Evolutionary conservation across 2,888 invertebrate genomes (phyloP).

Genomic region (Drosophila neonasuta): DNA sequence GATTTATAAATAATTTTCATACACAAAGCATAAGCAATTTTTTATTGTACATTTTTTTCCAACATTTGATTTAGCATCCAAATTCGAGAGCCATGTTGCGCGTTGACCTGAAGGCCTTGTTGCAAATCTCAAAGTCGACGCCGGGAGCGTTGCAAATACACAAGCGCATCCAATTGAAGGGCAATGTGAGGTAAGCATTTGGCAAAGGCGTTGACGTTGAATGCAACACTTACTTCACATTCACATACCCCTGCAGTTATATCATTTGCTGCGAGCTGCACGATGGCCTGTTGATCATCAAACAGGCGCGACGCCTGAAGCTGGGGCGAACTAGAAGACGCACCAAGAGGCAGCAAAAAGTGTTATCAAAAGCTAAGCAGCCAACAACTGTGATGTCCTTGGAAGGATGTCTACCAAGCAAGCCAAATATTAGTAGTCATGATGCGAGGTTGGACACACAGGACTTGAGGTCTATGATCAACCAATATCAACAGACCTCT

Average conservation of each 20-base stretch:
- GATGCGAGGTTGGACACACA: slow-evolving; percentile 35
- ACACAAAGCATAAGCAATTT: slow-evolving; percentile 2
- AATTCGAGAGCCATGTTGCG: slow-evolving; percentile 46
- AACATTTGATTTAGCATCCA: slow-evolving; percentile 1
- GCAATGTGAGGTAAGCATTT: slow-evolving; percentile 43
- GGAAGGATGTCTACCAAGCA: background rate
- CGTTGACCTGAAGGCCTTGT: slow-evolving; percentile 43
- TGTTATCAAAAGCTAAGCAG: background rate
- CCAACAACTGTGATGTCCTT: background rate
- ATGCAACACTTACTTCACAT: background rate
- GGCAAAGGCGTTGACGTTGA: background rate
- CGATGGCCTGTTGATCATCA: slow-evolving; percentile 30
- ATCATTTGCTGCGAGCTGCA: slow-evolving; percentile 41
- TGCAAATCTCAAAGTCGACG: slow-evolving; percentile 27
- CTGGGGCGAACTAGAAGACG: background rate
- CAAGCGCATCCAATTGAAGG: slow-evolving; percentile 34
- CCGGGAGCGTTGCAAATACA: slow-evolving; percentile 5
- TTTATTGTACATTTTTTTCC: no score
- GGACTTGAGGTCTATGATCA: slow-evolving; percentile 19
- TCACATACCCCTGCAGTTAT: slow-evolving; percentile 27
- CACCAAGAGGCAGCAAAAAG: background rate
- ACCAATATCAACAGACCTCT: slow-evolving; percentile 48
- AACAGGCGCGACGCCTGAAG: slow-evolving; percentile 11
- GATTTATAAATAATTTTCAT: slow-evolving; percentile 3
- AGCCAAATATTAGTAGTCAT: background rate